Base-by-base conservation (phyloP, 2,888 invertebrate species). In the Leptopilina myrica region DNA sequence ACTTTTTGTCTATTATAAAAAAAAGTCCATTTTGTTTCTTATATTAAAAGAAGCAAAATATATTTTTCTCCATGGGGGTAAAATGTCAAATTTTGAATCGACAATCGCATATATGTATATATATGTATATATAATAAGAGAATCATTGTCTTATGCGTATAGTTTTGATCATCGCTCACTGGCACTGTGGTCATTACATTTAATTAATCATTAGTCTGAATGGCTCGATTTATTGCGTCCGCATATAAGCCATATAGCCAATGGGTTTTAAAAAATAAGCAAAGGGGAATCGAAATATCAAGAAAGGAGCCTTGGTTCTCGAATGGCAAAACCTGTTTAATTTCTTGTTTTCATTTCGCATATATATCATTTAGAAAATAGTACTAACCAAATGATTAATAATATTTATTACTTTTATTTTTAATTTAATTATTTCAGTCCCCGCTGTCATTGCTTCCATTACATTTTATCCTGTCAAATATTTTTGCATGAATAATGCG, bases 121-220 rank as follows among this genome's bases (percentile, higher is more conserved):
- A 33, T 33, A 4, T 43, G 1, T 20, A 20, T 20, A 20, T 1
- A 43, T 43, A 81, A 85, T 85, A 83, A 85, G 85, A 77, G 84
- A 84, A 83, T 87, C 86, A 89, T 89, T 90, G 90, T 90, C 86
- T 90, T 85, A 84, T 33, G 5, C 5, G 33, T 33, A 33, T 49
- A 49, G 49, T 11, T 83, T 84, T 81, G 86, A 84, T 88, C 88
- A 89, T 89, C 88, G 84, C 84, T 88, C 88, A 86, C 84, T 82
- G 84, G 79, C 81, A 79, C 79, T 83, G 83, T 83, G 83, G 88
- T 90, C 89, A 88, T 90, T 89, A 88, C 84, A 84, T 89, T 90
- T 90, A 90, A 90, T 91, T 90, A 89, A 90, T 91, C 88, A 88
- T 88, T 86, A 87, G 85, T 79, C 82, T 83, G 85, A 86, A 87